Conservation (phyloP, 2,888 invertebrate genomes). For the Tillus elongatus region DNA sequence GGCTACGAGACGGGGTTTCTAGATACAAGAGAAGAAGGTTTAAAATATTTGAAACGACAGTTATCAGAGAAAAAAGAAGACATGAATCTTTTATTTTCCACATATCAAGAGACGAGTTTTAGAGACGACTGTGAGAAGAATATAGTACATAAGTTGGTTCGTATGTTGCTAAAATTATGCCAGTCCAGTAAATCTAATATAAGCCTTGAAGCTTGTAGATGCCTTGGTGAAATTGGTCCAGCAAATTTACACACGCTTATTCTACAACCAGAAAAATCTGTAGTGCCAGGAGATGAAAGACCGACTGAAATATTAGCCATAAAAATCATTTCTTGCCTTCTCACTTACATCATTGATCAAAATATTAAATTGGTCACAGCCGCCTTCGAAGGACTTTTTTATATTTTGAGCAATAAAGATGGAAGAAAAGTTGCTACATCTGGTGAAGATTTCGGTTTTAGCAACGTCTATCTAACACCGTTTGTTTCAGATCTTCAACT, state of each 20-base stretch:
- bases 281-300: conserved; percentile 34
- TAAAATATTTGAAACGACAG: conserved; percentile 46
- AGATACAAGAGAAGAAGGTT: conserved; percentile 44
- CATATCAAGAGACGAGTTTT: conserved; percentile 50
- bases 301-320: conserved; percentile 47
- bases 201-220: conserved; percentile 59
- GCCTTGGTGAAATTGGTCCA: conserved; percentile 70
- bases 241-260: conserved; percentile 62
- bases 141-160: conserved; percentile 55
- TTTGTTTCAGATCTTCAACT: conserved; percentile 17
- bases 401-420: conserved; percentile 46
- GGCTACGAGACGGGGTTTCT: conserved; percentile 30
- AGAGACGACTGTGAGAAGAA: conserved; percentile 58
- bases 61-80: conserved; percentile 48
- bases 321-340: conserved; percentile 42
- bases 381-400: conserved; percentile 48
- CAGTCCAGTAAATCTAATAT: conserved; percentile 45
- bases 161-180: conserved; percentile 49
- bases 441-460: conserved; percentile 30
- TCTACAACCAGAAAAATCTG: conserved; percentile 46
- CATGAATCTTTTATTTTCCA: conserved; percentile 45
- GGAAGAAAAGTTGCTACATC: conserved; percentile 43
- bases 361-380: conserved; percentile 48
- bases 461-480: conserved; percentile 30
- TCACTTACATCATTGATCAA: conserved; percentile 48